Evolutionary conservation across 2,888 invertebrate genomes (phyloP).

Genomic region (Eudemis profundana): DNA sequence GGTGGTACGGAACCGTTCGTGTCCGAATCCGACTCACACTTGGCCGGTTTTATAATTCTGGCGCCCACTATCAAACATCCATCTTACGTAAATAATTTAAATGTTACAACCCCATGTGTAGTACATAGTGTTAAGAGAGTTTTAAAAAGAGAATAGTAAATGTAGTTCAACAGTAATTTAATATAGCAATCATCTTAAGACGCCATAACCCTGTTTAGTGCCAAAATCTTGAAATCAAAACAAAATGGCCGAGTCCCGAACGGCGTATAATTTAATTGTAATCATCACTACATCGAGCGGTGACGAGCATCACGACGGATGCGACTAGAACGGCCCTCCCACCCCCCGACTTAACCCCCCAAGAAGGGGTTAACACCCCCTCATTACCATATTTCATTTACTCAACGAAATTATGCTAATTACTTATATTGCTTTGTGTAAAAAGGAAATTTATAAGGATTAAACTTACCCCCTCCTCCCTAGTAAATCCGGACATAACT

Average conservation of each 20-base stretch:
- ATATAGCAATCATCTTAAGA: slow-evolving; percentile 2
- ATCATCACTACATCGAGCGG: slow-evolving; percentile 82
- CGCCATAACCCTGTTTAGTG: slow-evolving; percentile 46
- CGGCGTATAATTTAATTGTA: slow-evolving; percentile 82
- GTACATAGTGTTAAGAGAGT: neutral
- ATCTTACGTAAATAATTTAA: too few species aligned
- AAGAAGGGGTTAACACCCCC: slow-evolving; percentile 79
- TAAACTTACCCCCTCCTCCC: slow-evolving; percentile 77
- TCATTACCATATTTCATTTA: slow-evolving; percentile 86
- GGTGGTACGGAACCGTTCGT: too few species aligned
- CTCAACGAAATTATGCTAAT: slow-evolving; percentile 86
- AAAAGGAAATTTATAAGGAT: slow-evolving; percentile 86
- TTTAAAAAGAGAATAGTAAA: neutral
- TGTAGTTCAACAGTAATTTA: neutral
- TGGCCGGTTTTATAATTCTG: too few species aligned
- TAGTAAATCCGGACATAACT: slow-evolving; percentile 64
- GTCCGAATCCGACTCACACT: too few species aligned
- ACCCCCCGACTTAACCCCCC: slow-evolving; percentile 64
- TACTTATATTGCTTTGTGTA: slow-evolving; percentile 86
- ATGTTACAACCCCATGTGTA: neutral
- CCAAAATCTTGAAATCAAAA: slow-evolving; percentile 72
- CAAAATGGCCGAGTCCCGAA: slow-evolving; percentile 76
- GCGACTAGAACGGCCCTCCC: slow-evolving; percentile 77
- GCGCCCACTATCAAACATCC: too few species aligned
- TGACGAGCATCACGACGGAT: slow-evolving; percentile 81